Evolutionary conservation across 2,797 vertebrate species (phyloP), one percentile per base, ranked within the genome.

Genomic region (Chaetophractus vellerosus): DNA sequence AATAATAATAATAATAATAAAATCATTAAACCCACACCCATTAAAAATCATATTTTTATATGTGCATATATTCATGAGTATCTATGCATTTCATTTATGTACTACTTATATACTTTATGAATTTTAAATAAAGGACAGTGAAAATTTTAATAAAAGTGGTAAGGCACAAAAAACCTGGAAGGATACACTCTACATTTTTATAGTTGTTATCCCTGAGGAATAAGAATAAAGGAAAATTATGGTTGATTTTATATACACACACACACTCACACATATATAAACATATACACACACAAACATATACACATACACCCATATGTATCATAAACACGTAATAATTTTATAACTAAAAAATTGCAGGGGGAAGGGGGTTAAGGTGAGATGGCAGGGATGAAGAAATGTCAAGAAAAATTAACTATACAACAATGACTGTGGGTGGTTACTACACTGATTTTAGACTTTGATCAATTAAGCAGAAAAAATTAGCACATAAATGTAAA

Each of bases 401-500:
- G 26, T 4, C 81, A 95, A 48, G 69, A 96, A 38, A 88, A 92
- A 83, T 71, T 36, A 89, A 75, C n/a, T 41, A 66, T 45, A 45
- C 45, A 90, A 84, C 66, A 88, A 87, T 48, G 15, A 50, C 66
- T 76, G 18, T 16, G 12, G 50, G 33, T 69, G 23, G 11, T 90
- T 92, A 68, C 12, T 52, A 81, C n/a, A 78, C 16, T 82, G 10
- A 18, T 76, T n/a, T 86, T 28, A 86, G 61, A 63, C 45, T 72
- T 66, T 78, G 48, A 14, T 76, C 84, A 79, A 14, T 61, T 76
- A 82, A 82, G 59, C n/a, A 85, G 64, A 94, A 82, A 79, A 91
- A 89, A 72, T 78, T 59, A 85, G 55, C 55, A 87, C 78, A 78
- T 41, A 90, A 76, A 87, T 78, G n/a, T 92, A 82, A 41, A 15